Evolutionary conservation across 2,113 vertebrate genomes (phyloP).

Genomic region (Cheilinus undulatus): DNA sequence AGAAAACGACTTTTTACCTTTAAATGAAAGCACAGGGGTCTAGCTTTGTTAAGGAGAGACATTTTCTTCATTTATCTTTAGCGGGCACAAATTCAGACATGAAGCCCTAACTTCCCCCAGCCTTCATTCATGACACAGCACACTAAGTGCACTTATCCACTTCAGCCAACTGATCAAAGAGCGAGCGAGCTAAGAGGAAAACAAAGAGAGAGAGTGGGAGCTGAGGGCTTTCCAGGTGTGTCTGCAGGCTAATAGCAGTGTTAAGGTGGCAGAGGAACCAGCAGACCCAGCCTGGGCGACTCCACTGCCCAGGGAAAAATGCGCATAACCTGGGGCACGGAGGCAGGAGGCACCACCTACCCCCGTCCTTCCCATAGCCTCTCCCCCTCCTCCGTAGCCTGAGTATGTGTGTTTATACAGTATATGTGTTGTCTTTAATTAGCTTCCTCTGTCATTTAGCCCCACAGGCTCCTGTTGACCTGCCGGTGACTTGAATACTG

Average conservation of each 20-base stretch:
- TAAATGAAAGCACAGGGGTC: neutral
- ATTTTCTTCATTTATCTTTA: neutral
- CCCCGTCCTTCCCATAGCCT: neutral
- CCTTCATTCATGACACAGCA: neutral
- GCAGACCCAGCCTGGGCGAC: conserved; percentile 69
- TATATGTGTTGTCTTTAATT: conserved; percentile 63
- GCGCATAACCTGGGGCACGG: conserved; percentile 74
- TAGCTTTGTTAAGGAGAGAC: no score
- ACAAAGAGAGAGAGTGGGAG: conserved; percentile 47
- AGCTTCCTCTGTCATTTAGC: conserved; percentile 57
- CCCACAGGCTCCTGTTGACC: conserved; percentile 55
- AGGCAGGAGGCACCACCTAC: conserved; percentile 48
- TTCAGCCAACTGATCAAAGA: conserved; percentile 55
- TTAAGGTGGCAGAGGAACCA: conserved; percentile 50
- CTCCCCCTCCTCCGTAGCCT: neutral
- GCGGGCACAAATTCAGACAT: neutral
- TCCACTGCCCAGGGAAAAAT: conserved; percentile 75
- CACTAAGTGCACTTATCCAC: conserved; percentile 13
- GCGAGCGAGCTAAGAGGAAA: conserved; percentile 25
- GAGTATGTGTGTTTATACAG: conserved; percentile 38
- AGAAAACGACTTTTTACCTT: neutral
- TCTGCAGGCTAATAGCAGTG: conserved; percentile 63
- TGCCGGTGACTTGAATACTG: conserved; percentile 30
- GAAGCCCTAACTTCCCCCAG: neutral
- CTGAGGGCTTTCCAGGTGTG: conserved; percentile 64